Evolutionary conservation across 2,888 invertebrate genomes (phyloP), one percentile per base, ranked within the genome.

Genomic region (Eristalis arbustorum): DNA sequence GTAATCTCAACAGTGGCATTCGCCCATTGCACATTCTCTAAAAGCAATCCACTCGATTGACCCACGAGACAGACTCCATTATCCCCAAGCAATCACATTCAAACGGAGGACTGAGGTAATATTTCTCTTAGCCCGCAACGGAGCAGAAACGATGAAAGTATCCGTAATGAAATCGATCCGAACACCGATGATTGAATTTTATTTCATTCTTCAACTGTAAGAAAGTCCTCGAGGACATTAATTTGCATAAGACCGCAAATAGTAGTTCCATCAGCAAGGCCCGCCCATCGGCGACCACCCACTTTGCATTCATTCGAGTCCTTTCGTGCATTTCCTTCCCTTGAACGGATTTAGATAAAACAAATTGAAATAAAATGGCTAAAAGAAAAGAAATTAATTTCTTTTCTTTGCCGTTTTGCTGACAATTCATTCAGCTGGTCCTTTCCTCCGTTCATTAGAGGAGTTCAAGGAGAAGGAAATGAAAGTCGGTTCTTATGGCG

Each of bases 171-270:
- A 64, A 73, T 34, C 63, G 62, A 73, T 73, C 63, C 23, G 5
- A 34, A 37, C 22, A 23, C 34, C 34, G 34, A 76, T 40, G 81
- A 69, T 57, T 81, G 49, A 25, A 64, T 68, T 63, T 40, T 14
- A 75, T 71, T 71, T 57, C 18, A 67, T 73, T 56, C 59, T 23
- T 13, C 42, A 49, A 42, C 57, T 28, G 71, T 42, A 25, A 66
- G 49, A 68, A 77, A 49, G 28, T 62, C 67, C 77, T 73, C 77
- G 23, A 49, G 85, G 69, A 77, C 73, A 77, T 81, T 72, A 67
- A 77, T 81, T 85, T 85, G 81, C 81, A 85, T 85, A 81, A 69
- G 40, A 77, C 81, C 81, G 40, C 77, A 82, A 85, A 81, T 73
- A 77, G 71, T 59, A 28, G 59, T 85, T 85, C 49, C 31, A 49